phyloP scores from a whole-genome alignment of 2,797 vertebrate species.

The Nyctalus aviator region DNA sequence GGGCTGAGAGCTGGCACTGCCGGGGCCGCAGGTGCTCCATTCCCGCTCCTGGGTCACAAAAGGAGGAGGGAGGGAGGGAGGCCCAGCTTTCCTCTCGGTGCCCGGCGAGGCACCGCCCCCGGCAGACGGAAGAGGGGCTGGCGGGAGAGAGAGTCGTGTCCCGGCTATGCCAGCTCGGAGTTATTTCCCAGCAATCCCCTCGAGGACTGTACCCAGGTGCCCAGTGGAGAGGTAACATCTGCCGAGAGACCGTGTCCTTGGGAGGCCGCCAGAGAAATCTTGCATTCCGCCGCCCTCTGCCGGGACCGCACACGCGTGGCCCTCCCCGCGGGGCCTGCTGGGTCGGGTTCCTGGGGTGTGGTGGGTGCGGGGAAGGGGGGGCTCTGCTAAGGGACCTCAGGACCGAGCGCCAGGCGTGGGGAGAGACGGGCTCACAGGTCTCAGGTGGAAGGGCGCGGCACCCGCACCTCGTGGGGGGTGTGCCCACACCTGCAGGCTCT shows the following conservation, averaged over 20 bases:
- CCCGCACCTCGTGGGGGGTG: no score
- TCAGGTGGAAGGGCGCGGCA: accelerated
- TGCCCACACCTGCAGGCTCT: not conserved
- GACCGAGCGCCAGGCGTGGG: accelerated
- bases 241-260: constrained; percentile 81
- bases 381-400: not conserved
- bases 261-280: constrained; percentile 79
- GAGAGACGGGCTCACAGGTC: not conserved
- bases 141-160: not conserved
- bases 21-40: not conserved
- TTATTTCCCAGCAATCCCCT: constrained; percentile 71
- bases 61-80: accelerated
- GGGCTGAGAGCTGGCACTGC: accelerated
- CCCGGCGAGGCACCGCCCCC: accelerated
- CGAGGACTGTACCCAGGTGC: not conserved
- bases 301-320: constrained; percentile 5
- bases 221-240: constrained; percentile 80
- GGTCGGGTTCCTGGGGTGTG: no score
- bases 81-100: not conserved
- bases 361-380: accelerated
- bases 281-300: constrained; percentile 19
- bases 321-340: not conserved
- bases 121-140: not conserved
- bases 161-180: constrained; percentile 42
- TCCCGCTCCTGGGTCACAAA: not conserved